A percentile compares a stretch with the other conserved stretches of the same genome.
phyloP scores from a whole-genome alignment of 2,797 vertebrate species.

The Esox lucius region DNA sequence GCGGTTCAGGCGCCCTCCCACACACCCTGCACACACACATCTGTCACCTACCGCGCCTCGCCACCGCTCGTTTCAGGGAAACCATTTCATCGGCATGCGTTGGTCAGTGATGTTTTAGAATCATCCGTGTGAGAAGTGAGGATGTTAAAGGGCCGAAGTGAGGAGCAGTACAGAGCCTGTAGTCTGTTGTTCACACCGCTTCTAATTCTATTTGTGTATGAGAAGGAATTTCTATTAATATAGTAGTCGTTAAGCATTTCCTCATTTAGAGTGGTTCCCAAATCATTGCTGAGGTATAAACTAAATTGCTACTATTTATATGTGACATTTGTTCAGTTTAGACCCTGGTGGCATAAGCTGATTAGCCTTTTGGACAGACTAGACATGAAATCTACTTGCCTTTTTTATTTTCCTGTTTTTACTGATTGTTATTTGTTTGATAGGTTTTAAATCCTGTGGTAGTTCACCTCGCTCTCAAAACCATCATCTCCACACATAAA shows the following conservation, averaged over 20 bases:
- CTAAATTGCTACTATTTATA: not conserved
- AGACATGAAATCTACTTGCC: not conserved
- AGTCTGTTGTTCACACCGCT: no score
- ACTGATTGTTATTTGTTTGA: not conserved
- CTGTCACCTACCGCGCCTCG: no score
- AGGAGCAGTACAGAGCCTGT: no score
- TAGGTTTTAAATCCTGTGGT: not conserved
- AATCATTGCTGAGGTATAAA: not conserved
- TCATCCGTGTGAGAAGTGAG: no score
- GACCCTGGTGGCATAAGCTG: not conserved
- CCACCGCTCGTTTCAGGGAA: no score
- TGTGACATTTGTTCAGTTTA: not conserved
- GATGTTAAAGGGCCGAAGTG: no score
- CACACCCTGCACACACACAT: not conserved
- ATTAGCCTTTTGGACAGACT: not conserved
- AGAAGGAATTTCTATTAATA: no score
- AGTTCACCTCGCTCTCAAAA: not conserved
- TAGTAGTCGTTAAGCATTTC: no score
- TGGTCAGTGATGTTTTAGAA: no score
- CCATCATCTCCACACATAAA: not conserved
- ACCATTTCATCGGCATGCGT: no score
- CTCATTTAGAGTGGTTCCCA: not conserved
- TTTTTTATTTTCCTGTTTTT: not conserved
- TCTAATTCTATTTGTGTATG: no score
- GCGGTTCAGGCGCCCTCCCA: not conserved